Evolutionary conservation across 2,797 vertebrate species (phyloP).

Genomic region (Pachyuromys duprasi): DNA sequence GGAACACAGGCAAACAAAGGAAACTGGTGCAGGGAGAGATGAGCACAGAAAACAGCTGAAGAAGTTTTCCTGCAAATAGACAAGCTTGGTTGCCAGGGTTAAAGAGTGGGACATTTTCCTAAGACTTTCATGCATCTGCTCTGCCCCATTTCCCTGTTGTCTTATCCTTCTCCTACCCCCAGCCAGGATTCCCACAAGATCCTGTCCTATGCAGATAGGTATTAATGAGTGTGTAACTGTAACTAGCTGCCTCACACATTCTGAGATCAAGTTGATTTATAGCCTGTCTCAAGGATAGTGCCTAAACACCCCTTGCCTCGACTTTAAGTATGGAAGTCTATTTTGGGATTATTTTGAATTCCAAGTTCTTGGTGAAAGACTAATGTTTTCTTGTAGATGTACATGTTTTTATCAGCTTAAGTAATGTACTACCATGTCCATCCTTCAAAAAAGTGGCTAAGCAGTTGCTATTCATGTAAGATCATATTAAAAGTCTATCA

Average conservation of each 20-base stretch:
- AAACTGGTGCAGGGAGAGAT: background rate
- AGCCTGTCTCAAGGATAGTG: background rate
- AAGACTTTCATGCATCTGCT: background rate
- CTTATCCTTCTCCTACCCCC: background rate
- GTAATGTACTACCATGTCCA: background rate
- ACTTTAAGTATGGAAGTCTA: background rate
- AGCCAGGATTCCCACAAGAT: too few relatives aligned
- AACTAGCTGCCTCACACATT: background rate
- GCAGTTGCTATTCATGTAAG: background rate
- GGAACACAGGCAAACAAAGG: background rate
- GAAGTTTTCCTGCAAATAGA: background rate
- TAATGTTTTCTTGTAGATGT: background rate
- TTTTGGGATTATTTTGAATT: constrained; percentile 5
- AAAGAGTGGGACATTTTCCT: background rate
- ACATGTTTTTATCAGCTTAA: background rate
- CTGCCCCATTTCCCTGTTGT: background rate
- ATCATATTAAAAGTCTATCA: background rate
- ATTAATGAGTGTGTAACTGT: background rate
- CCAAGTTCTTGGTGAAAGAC: background rate
- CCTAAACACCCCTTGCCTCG: background rate
- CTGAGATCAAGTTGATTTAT: background rate
- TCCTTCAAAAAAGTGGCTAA: background rate
- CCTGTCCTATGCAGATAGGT: background rate
- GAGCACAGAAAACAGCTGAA: background rate
- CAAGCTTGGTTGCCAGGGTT: background rate